Base-by-base conservation (phyloP, 2,797 vertebrate genomes). In the Enteromius treurensis region DNA sequence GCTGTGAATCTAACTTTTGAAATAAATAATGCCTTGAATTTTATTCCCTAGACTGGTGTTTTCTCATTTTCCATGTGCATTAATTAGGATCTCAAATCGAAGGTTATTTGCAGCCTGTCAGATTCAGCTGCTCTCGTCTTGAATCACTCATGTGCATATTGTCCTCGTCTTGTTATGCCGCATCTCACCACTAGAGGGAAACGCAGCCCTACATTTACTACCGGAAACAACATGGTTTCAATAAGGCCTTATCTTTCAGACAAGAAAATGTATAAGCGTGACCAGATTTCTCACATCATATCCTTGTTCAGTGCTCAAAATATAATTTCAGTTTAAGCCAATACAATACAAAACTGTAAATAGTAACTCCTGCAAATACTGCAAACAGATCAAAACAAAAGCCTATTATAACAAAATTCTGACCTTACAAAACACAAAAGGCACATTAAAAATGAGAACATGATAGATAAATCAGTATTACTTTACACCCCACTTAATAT, bases 21-120 rank as follows among this genome's bases (percentile, higher is more conserved):
- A 82, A 81, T 77, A 80, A 83, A 84, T 17, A 58, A 67, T 58
- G 23, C 13, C 23, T 77, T 80, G 21, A 42, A 15, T 42, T 76
- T 45, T 45, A 62, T 29, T 49, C 3, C 49, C 7, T 45, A 0
- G 14, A 47, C 3, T 29, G 21, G 29, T 65, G 65, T 34, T 71
- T 34, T 10, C 8, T 40, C 1, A 23, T 60, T 32, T 26, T 67
- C 14, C 9, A 8, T 58, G 80, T 53, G 21, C 32, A 21, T 55
- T 74, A n/a, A n/a, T 60, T 71, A 2, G 17, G 21, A 29, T 29
- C 55, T 17, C 1, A 19, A 40, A 40, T 40, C 7, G 40, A 23
- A 58, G 10, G 8, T 55, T 58, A 7, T 34, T 23, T 51, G 15
- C 55, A 23, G 23, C 5, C 13, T 4, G 6, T 58, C 32, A 75